Conservation (phyloP, 1,140 invertebrate species). For the Zaprionus taronus region DNA sequence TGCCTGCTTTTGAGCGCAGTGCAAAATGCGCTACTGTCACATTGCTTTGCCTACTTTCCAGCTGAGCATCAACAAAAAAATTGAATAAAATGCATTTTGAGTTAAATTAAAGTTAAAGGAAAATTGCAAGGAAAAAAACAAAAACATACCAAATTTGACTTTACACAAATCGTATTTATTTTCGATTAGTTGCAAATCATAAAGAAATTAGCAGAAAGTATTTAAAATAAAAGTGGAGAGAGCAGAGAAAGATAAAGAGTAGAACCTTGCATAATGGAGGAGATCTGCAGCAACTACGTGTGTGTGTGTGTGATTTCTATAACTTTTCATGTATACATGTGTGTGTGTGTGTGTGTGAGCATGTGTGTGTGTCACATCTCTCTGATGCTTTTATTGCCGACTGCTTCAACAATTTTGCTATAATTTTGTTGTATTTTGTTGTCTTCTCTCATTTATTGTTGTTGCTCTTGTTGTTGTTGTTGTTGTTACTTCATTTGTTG, state of each 20-base stretch:
- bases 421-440: constrained; percentile 31
- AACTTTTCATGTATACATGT: no score
- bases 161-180: not conserved
- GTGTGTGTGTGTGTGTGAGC: constrained; percentile 3
- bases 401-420: constrained; percentile 38
- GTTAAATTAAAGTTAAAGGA: not conserved
- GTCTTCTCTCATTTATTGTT: constrained; percentile 12
- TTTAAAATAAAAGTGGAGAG: not conserved
- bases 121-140: not conserved
- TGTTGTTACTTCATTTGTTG: constrained; percentile 31
- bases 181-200: not conserved
- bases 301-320: not conserved
- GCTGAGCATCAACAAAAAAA: accelerated
- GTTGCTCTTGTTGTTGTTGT: constrained; percentile 19
- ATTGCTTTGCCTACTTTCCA: not conserved
- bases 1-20: not conserved
- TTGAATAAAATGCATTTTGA: not conserved
- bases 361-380: constrained; percentile 16
- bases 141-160: not conserved
- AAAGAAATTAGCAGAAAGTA: not conserved
- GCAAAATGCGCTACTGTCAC: not conserved
- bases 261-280: not conserved
- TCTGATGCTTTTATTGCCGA: constrained; percentile 28
- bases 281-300: not conserved
- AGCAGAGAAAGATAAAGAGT: not conserved